Evolutionary conservation across 2,113 vertebrate species (phyloP), one percentile per base, ranked within the genome.

Genomic region (Cnemophilus loriae): DNA sequence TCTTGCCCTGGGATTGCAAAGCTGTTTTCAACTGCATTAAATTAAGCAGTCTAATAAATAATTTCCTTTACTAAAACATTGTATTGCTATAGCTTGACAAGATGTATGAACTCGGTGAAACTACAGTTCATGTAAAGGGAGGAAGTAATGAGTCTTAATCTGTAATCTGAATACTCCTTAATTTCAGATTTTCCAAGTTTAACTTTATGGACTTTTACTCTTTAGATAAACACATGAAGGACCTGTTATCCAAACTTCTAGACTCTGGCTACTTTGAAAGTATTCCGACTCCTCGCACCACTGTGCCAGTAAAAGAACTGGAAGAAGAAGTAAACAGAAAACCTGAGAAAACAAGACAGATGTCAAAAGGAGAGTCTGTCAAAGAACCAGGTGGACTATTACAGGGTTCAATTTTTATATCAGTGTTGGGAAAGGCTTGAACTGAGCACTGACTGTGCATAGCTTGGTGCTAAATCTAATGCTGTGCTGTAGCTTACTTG

Each of bases 151-250:
- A 81, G 39, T 32, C 44, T 60, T 47, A 26, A 57, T 56, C 78
- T 74, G 37, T 90, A 55, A 77, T 49, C 11, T 90, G 49, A 84
- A 52, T 47, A 12, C 4, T 37, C 7, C 7, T 71, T 71, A 46
- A 57, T 53, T 63, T 68, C 44, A 87, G 8, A 39, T 37, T 91
- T 80, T 93, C 28, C 5, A 56, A 11, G 95, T 28, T 60, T 90
- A 67, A 82, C 19, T 60, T 49, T 9, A 32, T 96, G 59, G 16
- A 4, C 33, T 90, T 92, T 89, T 78, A 46, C 21, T 96, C 78
- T 96, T 71, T 87, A 99, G 99, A 99, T 96, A 99, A 99, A 96
- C 97, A 97, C 64, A 80, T 99, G 96, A 99, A 99, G 97, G 98
- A 99, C 35, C 97, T 99, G 60, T 97, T 99, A 49, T 97, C 97